Conservation (phyloP, 2,113 vertebrate genomes). For the Cricetomys ansorgei region DNA sequence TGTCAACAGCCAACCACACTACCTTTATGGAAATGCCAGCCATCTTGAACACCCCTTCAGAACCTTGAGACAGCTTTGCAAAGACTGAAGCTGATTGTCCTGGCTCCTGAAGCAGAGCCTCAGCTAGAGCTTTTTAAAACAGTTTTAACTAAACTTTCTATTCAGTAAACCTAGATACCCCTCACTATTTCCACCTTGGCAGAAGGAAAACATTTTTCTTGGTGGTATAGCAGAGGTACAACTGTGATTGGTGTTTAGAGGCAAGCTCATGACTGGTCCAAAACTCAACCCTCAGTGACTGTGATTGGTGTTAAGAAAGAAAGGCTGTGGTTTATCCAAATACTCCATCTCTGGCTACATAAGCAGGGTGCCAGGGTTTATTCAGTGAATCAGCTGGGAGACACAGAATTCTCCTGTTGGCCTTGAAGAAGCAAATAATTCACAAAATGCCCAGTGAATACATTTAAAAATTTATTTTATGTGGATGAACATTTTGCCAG, state of each 20-base stretch:
- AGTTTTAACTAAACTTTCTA: neutral
- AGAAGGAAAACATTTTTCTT: neutral
- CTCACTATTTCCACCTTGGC: neutral
- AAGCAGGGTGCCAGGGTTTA: neutral
- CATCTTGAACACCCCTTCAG: neutral
- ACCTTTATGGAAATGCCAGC: neutral
- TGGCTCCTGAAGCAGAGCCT: neutral
- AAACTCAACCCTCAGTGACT: neutral
- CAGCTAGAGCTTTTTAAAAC: neutral
- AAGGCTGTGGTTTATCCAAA: neutral
- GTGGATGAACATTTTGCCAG: neutral
- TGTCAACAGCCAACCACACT: neutral
- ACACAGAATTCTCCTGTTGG: no score
- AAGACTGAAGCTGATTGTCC: neutral
- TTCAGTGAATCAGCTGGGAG: no score
- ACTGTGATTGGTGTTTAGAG: neutral
- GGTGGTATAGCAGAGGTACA: neutral
- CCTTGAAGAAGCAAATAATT: no score
- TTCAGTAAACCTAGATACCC: neutral
- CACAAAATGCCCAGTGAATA: no score
- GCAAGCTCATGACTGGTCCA: neutral
- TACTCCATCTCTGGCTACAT: neutral
- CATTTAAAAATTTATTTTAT: no score
- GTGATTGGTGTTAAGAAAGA: neutral
- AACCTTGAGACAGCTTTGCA: neutral